phyloP scores from a whole-genome alignment of 2,797 vertebrate genomes.

The Sebastiscus tertius region DNA sequence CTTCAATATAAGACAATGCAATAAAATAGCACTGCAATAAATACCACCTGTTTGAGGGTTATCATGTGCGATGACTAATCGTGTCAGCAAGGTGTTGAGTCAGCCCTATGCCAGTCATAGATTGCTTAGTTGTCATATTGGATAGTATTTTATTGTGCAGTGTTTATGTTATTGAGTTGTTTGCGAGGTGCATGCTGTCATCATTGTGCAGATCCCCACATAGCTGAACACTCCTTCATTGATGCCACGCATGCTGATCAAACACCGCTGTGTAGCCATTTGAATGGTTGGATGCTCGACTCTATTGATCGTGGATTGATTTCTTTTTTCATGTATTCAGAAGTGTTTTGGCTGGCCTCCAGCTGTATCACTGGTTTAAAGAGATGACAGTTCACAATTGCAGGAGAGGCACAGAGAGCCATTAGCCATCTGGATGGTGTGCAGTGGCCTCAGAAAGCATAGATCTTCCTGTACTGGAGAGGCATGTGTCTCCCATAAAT shows the following conservation, averaged over 20 bases:
- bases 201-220: conserved; percentile 1
- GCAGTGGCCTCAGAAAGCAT: conserved; percentile 4
- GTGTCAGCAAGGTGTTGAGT: conserved; percentile 1
- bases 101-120: neutral
- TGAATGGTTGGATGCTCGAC: conserved; percentile 30
- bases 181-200: conserved; percentile 5
- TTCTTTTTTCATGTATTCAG: conserved; percentile 12
- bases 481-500: conserved; percentile 24
- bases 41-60: neutral
- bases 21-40: conserved; percentile 15
- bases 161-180: conserved; percentile 9
- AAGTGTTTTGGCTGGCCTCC: conserved; percentile 13
- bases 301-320: conserved; percentile 45
- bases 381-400: conserved; percentile 25
- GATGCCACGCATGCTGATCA: conserved; percentile 44
- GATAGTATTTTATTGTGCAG: neutral
- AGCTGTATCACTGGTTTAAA: conserved; percentile 28
- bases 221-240: conserved; percentile 36
- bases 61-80: neutral
- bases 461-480: neutral
- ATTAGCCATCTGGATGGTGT: conserved; percentile 44
- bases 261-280: conserved; percentile 15
- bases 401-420: conserved; percentile 13
- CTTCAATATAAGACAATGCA: conserved; percentile 19
- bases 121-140: neutral